These are phyloP conservation scores for Zapornia atra DNA, from an alignment of 2,113 vertebrate genomes.

Conservation along the genomic window DNA sequence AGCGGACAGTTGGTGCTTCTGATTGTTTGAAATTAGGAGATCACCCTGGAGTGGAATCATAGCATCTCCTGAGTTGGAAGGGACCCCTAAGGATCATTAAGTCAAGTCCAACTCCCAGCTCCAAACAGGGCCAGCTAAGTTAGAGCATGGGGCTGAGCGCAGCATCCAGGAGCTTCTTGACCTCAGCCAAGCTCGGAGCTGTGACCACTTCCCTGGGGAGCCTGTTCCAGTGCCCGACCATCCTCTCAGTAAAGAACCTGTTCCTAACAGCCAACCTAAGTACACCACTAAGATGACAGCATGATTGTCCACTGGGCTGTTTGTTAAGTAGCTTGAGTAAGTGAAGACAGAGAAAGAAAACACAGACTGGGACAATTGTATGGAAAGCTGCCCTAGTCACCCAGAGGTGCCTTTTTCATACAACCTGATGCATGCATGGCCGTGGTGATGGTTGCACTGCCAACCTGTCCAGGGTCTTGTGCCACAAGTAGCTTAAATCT, in stretches of 20 bases:
- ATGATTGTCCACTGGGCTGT: rapidly evolving
- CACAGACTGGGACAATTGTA: rapidly evolving
- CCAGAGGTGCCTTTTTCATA: background rate
- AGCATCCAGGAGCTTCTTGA: no score
- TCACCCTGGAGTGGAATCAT: background rate
- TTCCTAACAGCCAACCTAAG: background rate
- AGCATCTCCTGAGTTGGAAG: no score
- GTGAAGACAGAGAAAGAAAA: background rate
- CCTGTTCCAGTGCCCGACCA: no score
- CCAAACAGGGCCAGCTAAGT: no score
- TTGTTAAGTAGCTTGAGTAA: background rate
- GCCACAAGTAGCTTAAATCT: rapidly evolving
- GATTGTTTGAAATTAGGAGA: background rate
- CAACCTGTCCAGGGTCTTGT: background rate
- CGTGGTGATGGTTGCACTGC: background rate
- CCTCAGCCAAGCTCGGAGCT: no score
- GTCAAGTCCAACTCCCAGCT: no score
- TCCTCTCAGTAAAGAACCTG: no score
- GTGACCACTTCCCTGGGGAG: no score
- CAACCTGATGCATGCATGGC: background rate
- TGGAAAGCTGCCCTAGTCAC: background rate
- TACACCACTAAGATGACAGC: background rate
- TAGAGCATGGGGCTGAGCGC: no score
- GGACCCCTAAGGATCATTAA: no score
- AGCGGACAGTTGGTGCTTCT: background rate